A percentile compares a stretch with the other conserved stretches of the same genome.
Conservation (phyloP, 92 coral and sea anemone genomes). For the Umimayanthus kanabou region DNA sequence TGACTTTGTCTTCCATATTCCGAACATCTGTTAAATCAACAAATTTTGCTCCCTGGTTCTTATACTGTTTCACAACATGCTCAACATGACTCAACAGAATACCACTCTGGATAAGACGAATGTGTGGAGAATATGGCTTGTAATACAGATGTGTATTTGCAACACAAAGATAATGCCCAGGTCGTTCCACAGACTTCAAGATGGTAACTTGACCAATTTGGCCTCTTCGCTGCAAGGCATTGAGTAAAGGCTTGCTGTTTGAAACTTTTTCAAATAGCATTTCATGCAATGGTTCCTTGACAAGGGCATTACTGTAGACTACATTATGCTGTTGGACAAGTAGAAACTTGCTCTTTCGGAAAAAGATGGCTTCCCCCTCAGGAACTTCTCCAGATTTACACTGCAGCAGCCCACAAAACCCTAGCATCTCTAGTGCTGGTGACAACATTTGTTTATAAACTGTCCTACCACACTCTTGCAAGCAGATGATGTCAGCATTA, state of each 20-base stretch:
- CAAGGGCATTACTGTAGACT: slow-evolving; percentile 61
- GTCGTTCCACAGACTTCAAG: slow-evolving; percentile 51
- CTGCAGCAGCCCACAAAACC: slow-evolving; percentile 72
- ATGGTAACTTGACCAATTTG: slow-evolving; percentile 76
- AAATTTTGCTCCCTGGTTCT: not conserved
- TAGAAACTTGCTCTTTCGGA: slow-evolving; percentile 71
- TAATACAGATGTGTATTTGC: slow-evolving; percentile 90
- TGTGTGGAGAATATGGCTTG: slow-evolving; percentile 82
- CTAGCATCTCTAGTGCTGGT: slow-evolving; percentile 76
- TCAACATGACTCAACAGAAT: slow-evolving; percentile 69
- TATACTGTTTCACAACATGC: slow-evolving; percentile 53
- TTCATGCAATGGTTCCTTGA: slow-evolving; percentile 61
- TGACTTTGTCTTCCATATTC: not conserved
- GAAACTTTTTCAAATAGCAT: slow-evolving; percentile 69
- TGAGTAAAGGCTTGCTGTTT: slow-evolving; percentile 62
- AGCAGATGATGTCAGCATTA: slow-evolving; percentile 87
- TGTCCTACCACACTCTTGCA: slow-evolving; percentile 92
- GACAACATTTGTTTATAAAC: slow-evolving; percentile 58
- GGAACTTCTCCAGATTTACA: slow-evolving; percentile 90
- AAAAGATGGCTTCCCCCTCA: slow-evolving; percentile 92
- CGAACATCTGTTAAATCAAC: not conserved
- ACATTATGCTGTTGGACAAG: slow-evolving; percentile 73
- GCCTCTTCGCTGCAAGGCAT: slow-evolving; percentile 67
- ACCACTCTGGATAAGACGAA: slow-evolving; percentile 80
- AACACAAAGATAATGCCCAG: slow-evolving; percentile 63